These are phyloP conservation scores for Oxygymnocypris stewartii DNA, from an alignment of 2,113 vertebrate genomes.

Conservation along the genomic window DNA sequence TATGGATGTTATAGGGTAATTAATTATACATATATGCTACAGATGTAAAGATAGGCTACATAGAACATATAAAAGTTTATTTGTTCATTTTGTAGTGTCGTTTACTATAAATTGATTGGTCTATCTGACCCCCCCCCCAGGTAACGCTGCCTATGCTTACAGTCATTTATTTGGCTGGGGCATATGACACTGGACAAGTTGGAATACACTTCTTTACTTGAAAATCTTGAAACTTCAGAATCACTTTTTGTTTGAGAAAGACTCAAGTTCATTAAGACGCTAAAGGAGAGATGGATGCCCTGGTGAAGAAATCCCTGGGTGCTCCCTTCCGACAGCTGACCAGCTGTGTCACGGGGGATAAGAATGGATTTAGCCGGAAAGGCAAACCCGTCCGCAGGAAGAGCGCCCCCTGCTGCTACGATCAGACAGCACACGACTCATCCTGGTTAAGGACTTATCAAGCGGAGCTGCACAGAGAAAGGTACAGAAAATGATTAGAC, in stretches of 20 bases:
- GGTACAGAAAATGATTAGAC: conserved; percentile 34
- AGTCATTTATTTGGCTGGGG: background rate
- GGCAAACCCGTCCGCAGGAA: conserved; percentile 67
- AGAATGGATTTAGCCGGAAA: conserved; percentile 55
- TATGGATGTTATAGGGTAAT: no score
- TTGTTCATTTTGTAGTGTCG: background rate
- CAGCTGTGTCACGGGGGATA: conserved; percentile 59
- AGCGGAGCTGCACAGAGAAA: conserved; percentile 70
- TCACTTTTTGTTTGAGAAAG: background rate
- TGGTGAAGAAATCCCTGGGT: conserved; percentile 60
- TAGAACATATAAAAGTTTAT: no score
- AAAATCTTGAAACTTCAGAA: background rate
- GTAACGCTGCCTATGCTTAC: background rate
- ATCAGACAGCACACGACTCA: conserved; percentile 14
- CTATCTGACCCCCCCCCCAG: no score
- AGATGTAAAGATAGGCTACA: no score
- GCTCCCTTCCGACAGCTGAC: conserved; percentile 68
- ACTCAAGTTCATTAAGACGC: background rate
- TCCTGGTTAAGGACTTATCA: conserved; percentile 72
- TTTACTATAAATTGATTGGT: background rate
- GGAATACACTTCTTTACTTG: background rate
- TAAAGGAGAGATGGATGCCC: conserved; percentile 61
- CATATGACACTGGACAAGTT: background rate
- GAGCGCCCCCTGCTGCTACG: conserved; percentile 63
- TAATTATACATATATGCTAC: no score